phyloP scores from a whole-genome alignment of 1,140 invertebrate species.

The Thrips palmi region DNA sequence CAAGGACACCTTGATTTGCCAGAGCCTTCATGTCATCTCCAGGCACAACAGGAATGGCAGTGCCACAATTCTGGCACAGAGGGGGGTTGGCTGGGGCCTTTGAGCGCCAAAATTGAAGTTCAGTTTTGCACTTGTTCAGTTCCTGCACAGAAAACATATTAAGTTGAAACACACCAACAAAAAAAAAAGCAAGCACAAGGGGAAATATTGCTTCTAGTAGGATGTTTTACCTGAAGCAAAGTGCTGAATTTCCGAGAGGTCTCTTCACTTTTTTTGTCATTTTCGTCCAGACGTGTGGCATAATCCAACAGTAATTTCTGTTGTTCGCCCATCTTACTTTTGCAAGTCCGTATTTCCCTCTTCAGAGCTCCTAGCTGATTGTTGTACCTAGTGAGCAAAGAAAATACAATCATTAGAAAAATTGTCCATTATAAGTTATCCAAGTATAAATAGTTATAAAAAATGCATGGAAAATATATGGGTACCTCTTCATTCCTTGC shows the following conservation, averaged over 20 bases:
- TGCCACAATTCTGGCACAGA: constrained; percentile 29
- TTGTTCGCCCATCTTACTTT: constrained; percentile 59
- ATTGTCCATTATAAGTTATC: background rate
- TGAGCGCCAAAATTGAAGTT: constrained; percentile 73
- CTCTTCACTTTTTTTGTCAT: constrained; percentile 79
- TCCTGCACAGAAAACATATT: constrained; percentile 30
- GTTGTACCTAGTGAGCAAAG: constrained; percentile 43
- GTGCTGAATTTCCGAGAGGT: constrained; percentile 73
- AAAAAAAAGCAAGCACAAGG: background rate
- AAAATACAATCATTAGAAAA: constrained; percentile 1
- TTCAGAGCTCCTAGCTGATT: constrained; percentile 43
- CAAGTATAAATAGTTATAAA: constrained; percentile 10
- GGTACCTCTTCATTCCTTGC: constrained; percentile 64
- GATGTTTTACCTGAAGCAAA: constrained; percentile 46
- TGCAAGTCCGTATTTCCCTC: constrained; percentile 54
- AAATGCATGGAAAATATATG: constrained; percentile 9
- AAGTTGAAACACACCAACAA: background rate
- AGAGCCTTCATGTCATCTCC: constrained; percentile 10
- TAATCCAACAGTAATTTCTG: constrained; percentile 70
- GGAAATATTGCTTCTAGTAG: background rate
- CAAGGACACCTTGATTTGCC: constrained; percentile 9
- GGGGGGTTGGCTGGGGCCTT: constrained; percentile 54
- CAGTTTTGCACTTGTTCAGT: constrained; percentile 76
- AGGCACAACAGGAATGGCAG: background rate
- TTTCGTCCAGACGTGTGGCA: constrained; percentile 61